Evolutionary conservation across 1,140 invertebrate species (phyloP), one percentile per base, ranked within the genome.

Genomic region (Mactra quadrangularis): DNA sequence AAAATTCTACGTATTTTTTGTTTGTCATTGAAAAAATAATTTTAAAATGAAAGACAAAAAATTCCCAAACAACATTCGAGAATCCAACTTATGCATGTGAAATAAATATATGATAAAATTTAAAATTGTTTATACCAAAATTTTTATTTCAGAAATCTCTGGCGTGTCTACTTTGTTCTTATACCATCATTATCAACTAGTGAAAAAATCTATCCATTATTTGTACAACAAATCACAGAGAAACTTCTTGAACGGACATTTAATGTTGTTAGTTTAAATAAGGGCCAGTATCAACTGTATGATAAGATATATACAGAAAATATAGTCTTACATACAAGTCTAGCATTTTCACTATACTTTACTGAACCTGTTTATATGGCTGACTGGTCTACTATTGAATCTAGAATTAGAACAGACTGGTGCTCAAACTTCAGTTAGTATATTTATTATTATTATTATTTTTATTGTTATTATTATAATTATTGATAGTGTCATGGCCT

Each of bases 151-250:
- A 76, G 74, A 27, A 25, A 45, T 33, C n/a, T 17, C 31, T 76
- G 74, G 74, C 57, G 59, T 53, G 50, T 76, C 31, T 9, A 50
- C 1, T 76, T 62, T 60, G 59, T 47, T 9, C 41, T 76, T 0
- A 70, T 15, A 25, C 27, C 17, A 15, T 2, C 13, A 0, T 3
- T 22, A 60, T 7, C 25, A 29, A 25, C 1, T 2, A 70, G 9
- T 47, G 38, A 70, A 41, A 35, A 3, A 29, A 50, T 76, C 22
- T 62, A 41, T 15, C 33, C 74, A 9, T 45, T 29, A 29, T 76
- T 62, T 60, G 74, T 76, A 35, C 74, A 45, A 29, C 31, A 33
- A 7, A 52, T 76, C 59, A 64, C 57, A 17, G 74, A 76, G 57
- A 76, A 76, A 29, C 27, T 76, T 17, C 55, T 76, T 15, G 74